These are phyloP conservation scores for Drosophila setosimentum DNA, from an alignment of 2,888 invertebrate species.

Conservation along the genomic window DNA sequence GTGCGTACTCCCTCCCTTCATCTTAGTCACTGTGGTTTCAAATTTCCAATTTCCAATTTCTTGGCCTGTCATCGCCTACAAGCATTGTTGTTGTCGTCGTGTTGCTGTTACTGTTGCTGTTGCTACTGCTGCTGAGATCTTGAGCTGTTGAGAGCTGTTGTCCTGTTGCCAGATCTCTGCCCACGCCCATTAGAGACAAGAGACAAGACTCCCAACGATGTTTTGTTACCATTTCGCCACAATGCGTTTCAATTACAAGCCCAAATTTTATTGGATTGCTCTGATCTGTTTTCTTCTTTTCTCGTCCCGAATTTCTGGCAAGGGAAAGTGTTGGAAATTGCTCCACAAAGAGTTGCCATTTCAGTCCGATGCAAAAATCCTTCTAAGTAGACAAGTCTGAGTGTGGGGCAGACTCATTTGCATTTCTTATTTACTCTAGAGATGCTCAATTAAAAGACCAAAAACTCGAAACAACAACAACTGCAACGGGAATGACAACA, in stretches of 20 bases:
- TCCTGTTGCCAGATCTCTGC: slow-evolving; percentile 50
- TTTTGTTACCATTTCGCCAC: slow-evolving; percentile 53
- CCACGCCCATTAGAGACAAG: slow-evolving; percentile 70
- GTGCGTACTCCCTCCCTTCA: slow-evolving; percentile 34
- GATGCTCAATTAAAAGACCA: slow-evolving; percentile 70
- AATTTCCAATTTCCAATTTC: slow-evolving; percentile 57
- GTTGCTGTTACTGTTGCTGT: slow-evolving; percentile 26
- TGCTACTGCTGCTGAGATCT: slow-evolving; percentile 19
- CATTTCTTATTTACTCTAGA: slow-evolving; percentile 56
- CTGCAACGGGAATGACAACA: slow-evolving; percentile 30
- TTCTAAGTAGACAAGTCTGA: slow-evolving; percentile 51
- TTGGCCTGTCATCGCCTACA: slow-evolving; percentile 77
- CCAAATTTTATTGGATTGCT: slow-evolving; percentile 66
- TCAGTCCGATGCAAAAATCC: slow-evolving; percentile 47
- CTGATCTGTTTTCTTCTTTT: slow-evolving; percentile 44
- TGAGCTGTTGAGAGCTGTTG: slow-evolving; percentile 31
- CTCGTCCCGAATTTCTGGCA: slow-evolving; percentile 24
- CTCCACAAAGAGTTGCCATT: slow-evolving; percentile 67
- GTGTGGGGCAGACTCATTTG: slow-evolving; percentile 67
- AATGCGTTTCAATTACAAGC: slow-evolving; percentile 76
- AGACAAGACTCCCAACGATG: slow-evolving; percentile 30
- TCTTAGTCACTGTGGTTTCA: slow-evolving; percentile 28
- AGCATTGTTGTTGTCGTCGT: slow-evolving; percentile 44
- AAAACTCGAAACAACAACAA: slow-evolving; percentile 29
- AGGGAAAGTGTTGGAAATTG: slow-evolving; percentile 72